Evolutionary conservation across 2,797 vertebrate species (phyloP).

Genomic region (Protosalanx chinensis): DNA sequence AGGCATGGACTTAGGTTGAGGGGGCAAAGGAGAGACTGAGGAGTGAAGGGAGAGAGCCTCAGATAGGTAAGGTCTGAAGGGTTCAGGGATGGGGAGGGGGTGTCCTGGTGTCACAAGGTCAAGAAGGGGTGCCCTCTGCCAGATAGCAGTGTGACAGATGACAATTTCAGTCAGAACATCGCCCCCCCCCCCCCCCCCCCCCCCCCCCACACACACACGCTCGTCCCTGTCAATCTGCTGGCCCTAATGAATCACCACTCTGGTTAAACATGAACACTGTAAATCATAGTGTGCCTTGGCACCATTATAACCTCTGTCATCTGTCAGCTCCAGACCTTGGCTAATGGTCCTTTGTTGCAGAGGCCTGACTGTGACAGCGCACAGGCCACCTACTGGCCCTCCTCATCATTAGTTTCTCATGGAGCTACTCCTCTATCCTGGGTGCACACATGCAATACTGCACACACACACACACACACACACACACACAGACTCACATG

Average conservation of each 20-base stretch:
- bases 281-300: conserved; percentile 69
- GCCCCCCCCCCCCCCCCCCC: conserved; percentile 50
- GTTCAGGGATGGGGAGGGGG: background rate
- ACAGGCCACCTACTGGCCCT: conserved; percentile 51
- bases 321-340: conserved; percentile 67
- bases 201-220: conserved; percentile 50
- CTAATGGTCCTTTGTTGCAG: conserved; percentile 67
- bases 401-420: conserved; percentile 55
- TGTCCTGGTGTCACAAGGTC: conserved; percentile 62
- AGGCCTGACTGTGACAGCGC: conserved; percentile 50
- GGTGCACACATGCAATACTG: background rate
- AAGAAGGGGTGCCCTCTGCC: conserved; percentile 47
- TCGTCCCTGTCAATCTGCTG: conserved; percentile 63
- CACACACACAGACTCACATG: background rate
- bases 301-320: conserved; percentile 64
- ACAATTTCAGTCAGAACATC: conserved; percentile 55
- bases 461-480: background rate
- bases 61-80: background rate
- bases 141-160: conserved; percentile 56
- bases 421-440: conserved; percentile 30
- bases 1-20: conserved; percentile 42
- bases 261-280: conserved; percentile 74
- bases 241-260: conserved; percentile 69
- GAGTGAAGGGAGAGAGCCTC: background rate
- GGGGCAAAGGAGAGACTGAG: background rate